Evolutionary conservation across 2,797 vertebrate species (phyloP).

Genomic region (Myotis myotis): DNA sequence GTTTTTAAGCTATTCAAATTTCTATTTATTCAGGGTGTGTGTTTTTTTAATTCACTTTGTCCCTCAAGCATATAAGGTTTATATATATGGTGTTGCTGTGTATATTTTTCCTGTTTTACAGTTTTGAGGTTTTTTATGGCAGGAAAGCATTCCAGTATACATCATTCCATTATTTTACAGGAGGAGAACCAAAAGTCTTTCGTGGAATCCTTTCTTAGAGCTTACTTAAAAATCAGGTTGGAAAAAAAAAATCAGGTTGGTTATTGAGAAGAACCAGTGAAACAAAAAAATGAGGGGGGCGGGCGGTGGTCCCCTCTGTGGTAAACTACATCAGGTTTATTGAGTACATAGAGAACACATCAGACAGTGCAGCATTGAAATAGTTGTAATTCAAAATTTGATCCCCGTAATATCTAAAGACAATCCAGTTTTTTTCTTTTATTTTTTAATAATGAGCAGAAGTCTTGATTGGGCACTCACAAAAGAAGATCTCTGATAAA

Average conservation of each 20-base stretch:
- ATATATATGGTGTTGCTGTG: neutral
- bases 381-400: neutral
- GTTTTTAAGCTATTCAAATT: neutral
- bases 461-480: neutral
- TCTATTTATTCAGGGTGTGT: neutral
- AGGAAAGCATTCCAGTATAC: neutral
- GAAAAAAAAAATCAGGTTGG: neutral
- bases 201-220: neutral
- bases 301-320: too few relatives aligned
- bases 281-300: neutral
- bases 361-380: neutral
- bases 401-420: neutral
- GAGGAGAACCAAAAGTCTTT: neutral
- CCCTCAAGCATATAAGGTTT: neutral
- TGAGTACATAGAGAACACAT: neutral
- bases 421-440: neutral
- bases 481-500: neutral
- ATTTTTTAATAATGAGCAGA: neutral
- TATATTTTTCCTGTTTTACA: neutral
- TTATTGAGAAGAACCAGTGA: neutral
- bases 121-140: neutral
- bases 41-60: neutral
- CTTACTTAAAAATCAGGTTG: slow-evolving; percentile 17
- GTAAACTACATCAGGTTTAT: neutral
- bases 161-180: neutral